phyloP scores from a whole-genome alignment of 1,140 invertebrate genomes.

The Procambarus clarkii region DNA sequence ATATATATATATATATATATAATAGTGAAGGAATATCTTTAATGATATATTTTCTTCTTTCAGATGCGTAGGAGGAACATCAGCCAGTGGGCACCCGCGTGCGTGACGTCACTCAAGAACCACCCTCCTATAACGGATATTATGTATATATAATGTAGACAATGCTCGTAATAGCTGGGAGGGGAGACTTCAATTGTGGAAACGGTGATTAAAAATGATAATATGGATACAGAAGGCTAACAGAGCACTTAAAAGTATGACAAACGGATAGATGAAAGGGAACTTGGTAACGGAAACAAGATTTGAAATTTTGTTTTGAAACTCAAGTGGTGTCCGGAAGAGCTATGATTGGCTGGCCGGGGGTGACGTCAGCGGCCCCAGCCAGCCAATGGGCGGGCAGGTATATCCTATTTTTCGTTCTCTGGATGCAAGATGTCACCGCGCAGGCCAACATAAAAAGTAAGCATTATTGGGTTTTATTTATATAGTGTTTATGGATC shows the following conservation, averaged over 20 bases:
- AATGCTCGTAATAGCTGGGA: no score
- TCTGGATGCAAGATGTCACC: not conserved
- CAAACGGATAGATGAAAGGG: not conserved
- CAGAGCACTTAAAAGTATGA: not conserved
- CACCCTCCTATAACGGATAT: no score
- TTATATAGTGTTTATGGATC: no score
- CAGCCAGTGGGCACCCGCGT: no score
- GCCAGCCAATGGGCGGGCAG: constrained; percentile 15
- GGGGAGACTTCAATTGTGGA: no score
- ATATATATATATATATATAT: no score
- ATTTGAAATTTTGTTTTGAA: not conserved
- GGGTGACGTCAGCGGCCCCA: constrained; percentile 9
- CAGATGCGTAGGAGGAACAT: no score
- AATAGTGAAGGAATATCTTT: no score
- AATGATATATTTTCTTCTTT: no score
- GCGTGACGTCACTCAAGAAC: no score
- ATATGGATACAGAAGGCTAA: not conserved
- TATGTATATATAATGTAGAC: no score
- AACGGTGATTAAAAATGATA: not conserved
- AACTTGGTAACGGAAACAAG: not conserved
- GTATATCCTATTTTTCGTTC: not conserved
- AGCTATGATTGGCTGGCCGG: constrained; percentile 6
- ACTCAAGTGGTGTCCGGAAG: not conserved
- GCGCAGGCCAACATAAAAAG: not conserved
- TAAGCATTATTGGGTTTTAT: no score